phyloP scores from a whole-genome alignment of 2,888 invertebrate species.

The Brachynemurus nebulosus region DNA sequence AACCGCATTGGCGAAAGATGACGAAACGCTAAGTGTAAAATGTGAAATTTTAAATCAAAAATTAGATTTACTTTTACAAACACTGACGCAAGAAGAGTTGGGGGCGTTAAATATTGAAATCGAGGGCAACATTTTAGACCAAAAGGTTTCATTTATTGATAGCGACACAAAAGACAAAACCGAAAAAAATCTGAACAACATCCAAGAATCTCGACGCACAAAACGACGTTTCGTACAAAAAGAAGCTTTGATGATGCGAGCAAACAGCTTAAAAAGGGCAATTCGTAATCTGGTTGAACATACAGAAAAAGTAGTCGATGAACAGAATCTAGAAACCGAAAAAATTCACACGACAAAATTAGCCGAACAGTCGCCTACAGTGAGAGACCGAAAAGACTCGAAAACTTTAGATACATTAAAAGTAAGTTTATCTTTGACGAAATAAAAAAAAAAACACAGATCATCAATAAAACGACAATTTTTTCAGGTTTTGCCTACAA shows the following conservation, averaged over 20 bases:
- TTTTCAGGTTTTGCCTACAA: slow-evolving; percentile 27
- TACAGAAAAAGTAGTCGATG: slow-evolving; percentile 57
- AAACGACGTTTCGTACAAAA: slow-evolving; percentile 29
- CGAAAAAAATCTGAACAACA: slow-evolving; percentile 32
- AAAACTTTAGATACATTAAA: slow-evolving; percentile 29
- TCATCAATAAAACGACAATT: no score
- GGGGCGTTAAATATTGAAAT: slow-evolving; percentile 28
- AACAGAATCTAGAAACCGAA: slow-evolving; percentile 32
- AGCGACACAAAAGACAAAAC: slow-evolving; percentile 22
- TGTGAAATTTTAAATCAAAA: slow-evolving; percentile 64
- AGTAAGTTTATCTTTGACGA: slow-evolving; percentile 16
- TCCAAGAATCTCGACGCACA: slow-evolving; percentile 30
- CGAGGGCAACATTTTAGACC: not conserved
- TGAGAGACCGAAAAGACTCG: not conserved
- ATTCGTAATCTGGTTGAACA: slow-evolving; percentile 68
- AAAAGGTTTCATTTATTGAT: not conserved
- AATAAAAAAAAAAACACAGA: not conserved
- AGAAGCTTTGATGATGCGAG: slow-evolving; percentile 46
- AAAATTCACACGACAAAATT: not conserved
- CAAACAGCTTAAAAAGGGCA: slow-evolving; percentile 73
- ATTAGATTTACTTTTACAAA: slow-evolving; percentile 55
- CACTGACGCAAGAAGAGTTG: slow-evolving; percentile 52
- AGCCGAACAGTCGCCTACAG: no score
- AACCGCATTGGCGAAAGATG: slow-evolving; percentile 39
- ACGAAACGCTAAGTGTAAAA: slow-evolving; percentile 47